These are phyloP conservation scores for Erebia aethiops DNA, from an alignment of 2,888 invertebrate species.

Conservation along the genomic window DNA sequence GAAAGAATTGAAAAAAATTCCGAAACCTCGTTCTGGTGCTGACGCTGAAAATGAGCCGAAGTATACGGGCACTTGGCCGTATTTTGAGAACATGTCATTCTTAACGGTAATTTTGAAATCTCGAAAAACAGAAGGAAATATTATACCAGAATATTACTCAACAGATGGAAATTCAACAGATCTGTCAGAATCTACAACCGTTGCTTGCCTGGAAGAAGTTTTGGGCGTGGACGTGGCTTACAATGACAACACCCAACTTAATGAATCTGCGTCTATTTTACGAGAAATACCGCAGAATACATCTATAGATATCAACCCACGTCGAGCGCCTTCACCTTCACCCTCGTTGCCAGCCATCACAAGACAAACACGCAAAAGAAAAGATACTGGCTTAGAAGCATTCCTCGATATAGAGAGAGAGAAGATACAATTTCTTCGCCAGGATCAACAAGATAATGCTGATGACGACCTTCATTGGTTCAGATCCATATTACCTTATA, in stretches of 20 bases:
- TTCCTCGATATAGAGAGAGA: conserved; percentile 38
- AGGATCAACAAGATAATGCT: conserved; percentile 41
- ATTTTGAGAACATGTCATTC: no score
- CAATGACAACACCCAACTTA: conserved; percentile 31
- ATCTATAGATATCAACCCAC: conserved; percentile 33
- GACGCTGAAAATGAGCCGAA: no score
- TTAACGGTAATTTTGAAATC: no score
- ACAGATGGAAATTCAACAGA: conserved; percentile 31
- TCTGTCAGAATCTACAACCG: conserved; percentile 36
- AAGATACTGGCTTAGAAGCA: conserved; percentile 40
- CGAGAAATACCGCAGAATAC: conserved; percentile 37
- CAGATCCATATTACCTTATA: conserved; percentile 46
- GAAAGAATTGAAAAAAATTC: no score
- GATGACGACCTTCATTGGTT: conserved; percentile 45
- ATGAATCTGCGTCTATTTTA: conserved; percentile 31
- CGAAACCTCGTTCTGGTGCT: no score
- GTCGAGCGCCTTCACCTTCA: conserved; percentile 39
- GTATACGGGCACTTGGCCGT: no score
- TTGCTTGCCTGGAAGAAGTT: conserved; percentile 31
- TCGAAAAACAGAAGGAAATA: conserved; percentile 35
- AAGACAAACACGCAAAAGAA: conserved; percentile 45
- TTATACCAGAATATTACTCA: conserved; percentile 33
- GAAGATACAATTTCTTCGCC: conserved; percentile 33
- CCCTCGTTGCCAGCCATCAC: conserved; percentile 44
- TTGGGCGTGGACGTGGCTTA: conserved; percentile 30